Conservation (phyloP, 2,113 vertebrate genomes). For the Vimba vimba region DNA sequence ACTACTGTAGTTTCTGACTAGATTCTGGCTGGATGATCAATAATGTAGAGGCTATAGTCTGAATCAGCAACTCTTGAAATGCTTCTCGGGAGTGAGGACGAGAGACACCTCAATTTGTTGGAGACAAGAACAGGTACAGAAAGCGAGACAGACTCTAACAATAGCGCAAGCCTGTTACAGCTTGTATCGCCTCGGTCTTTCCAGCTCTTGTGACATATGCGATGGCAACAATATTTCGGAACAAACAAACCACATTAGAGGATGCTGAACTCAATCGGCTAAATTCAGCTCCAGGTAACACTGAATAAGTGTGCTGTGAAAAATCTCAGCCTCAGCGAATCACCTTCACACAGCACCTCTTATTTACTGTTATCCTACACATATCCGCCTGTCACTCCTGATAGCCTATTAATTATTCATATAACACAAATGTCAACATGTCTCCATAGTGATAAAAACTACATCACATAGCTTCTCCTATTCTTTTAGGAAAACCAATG, state of each 20-base stretch:
- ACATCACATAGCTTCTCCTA: conserved; percentile 11
- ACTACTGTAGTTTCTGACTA: background rate
- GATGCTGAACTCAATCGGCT: background rate
- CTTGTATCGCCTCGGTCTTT: background rate
- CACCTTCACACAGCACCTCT: background rate
- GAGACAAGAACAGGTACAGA: background rate
- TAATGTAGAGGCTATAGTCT: conserved; percentile 19
- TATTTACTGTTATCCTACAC: conserved; percentile 16
- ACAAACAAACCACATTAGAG: conserved; percentile 15
- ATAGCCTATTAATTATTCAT: conserved; percentile 43
- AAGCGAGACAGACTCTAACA: background rate
- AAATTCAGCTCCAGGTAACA: conserved; percentile 43
- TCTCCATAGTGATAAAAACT: conserved; percentile 44
- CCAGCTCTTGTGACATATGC: background rate
- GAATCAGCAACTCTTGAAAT: conserved; percentile 39
- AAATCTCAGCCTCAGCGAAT: background rate
- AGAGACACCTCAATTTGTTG: conserved; percentile 10
- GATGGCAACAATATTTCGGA: background rate
- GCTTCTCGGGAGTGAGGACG: background rate
- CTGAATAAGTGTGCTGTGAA: conserved; percentile 14
- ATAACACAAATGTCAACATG: conserved; percentile 48
- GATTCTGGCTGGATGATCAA: conserved; percentile 12
- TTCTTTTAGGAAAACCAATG: conserved; percentile 52
- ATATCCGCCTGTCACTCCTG: background rate
- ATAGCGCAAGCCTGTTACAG: background rate